These are phyloP conservation scores for Actinemys pallida DNA, from an alignment of 2,113 vertebrate species.

Conservation along the genomic window DNA sequence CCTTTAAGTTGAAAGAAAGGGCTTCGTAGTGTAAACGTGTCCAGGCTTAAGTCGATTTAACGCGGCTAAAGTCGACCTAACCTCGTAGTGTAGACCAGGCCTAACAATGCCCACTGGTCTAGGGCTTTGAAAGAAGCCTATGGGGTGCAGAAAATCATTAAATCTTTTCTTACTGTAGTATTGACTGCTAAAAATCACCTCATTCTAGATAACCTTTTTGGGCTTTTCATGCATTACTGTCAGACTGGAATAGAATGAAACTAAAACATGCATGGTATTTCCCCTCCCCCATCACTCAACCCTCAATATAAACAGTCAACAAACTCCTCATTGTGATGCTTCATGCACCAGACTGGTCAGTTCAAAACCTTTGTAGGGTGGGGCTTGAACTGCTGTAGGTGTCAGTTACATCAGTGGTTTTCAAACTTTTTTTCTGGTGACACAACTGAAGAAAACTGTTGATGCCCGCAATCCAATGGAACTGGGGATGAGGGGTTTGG, in stretches of 20 bases:
- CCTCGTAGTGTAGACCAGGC: too few species aligned
- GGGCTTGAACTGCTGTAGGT: neutral
- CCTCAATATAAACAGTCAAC: rapidly evolving
- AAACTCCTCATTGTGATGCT: neutral
- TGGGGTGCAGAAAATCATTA: neutral
- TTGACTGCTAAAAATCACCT: rapidly evolving
- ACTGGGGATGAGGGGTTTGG: too few species aligned
- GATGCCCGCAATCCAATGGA: too few species aligned
- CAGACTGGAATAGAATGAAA: neutral
- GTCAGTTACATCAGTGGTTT: too few species aligned
- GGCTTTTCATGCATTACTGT: rapidly evolving
- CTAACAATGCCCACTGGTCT: rapidly evolving
- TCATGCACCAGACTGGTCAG: rapidly evolving
- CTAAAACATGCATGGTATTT: rapidly evolving
- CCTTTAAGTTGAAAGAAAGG: too few species aligned
- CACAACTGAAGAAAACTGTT: too few species aligned
- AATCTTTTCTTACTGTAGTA: neutral
- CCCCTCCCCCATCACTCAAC: neutral
- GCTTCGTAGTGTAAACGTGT: too few species aligned
- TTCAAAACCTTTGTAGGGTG: neutral
- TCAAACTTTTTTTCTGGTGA: too few species aligned
- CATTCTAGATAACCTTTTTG: rapidly evolving
- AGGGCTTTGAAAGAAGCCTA: rapidly evolving
- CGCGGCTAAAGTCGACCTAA: too few species aligned
- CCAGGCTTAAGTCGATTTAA: too few species aligned